phyloP scores from a whole-genome alignment of 2,888 invertebrate genomes.

The Exephanes ischioxanthus region DNA sequence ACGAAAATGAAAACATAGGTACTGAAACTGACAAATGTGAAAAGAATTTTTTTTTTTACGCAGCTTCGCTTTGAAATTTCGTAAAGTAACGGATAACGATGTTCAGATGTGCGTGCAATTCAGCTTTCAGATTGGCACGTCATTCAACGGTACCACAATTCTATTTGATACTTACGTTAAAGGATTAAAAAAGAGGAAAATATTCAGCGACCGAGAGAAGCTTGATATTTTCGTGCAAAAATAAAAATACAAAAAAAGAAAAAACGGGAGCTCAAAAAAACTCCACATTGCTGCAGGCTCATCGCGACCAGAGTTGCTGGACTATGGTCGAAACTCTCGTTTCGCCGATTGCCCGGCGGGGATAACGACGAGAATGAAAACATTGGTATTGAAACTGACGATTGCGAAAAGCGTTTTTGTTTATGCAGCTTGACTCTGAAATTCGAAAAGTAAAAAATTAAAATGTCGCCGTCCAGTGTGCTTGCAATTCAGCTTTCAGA shows the following conservation, averaged over 20 bases:
- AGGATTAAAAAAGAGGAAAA: neutral
- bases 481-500: neutral
- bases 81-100: neutral
- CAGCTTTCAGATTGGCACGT: neutral
- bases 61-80: neutral
- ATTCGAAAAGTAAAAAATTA: no score
- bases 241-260: neutral
- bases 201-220: neutral
- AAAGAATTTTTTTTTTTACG: neutral
- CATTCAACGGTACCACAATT: neutral
- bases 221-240: neutral
- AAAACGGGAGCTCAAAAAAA: neutral
- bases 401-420: no score
- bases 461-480: neutral
- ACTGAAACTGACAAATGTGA: neutral
- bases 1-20: neutral
- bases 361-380: no score
- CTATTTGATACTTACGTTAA: neutral
- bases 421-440: no score
- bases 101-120: neutral
- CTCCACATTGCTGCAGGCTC: no score
- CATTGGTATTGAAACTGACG: no score
- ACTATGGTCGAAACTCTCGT: no score
- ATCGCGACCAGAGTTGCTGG: neutral
- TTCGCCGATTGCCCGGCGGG: no score